Base-by-base conservation (phyloP, 1,140 invertebrate genomes). In the Rhynchophorus ferrugineus region DNA sequence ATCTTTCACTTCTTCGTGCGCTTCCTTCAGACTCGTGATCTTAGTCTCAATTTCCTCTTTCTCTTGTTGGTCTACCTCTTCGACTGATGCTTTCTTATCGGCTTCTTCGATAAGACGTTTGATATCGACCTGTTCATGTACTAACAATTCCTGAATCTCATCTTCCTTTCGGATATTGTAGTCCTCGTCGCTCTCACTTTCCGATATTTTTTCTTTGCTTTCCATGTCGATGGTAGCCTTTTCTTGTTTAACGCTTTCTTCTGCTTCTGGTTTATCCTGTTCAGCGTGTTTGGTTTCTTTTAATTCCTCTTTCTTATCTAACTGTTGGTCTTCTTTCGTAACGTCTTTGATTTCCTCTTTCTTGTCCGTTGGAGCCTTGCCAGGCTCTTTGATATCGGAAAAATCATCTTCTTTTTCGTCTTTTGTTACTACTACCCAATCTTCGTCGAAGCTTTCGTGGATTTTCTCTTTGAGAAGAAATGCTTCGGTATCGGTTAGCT, bases 41-140 rank as follows among this genome's bases (percentile, higher is more conserved):
- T 48, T 53, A 5, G 45, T 33, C 33, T 16, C 17, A 43, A 36
- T 20, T 2, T 20, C 34, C 2, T 14, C 38, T 45, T 54, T 22
- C 37, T 50, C 44, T 37, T 22, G 20, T 33, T 7, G 3, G 3
- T 17, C n/a, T 37, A 22, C 22, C 1, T 41, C 21, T 54, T 43
- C 49, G 22, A 16, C 36, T 13, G 34, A 24, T 8, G 9, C 29
- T 38, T 56, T 44, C 41, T 44, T 29, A 20, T 49, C 54, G 33
- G 41, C 50, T 19, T 58, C 46, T 34, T 54, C 43, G 9, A 49
- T 56, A 1, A 50, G 29, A 20, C 42, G 29, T 37, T 46, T 45
- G 22, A 51, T 46, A 16, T 45, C 50, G 56, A 60, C 34, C 37
- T 50, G 41, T 50, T 54, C 54, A 42, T 60, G 48, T 46, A 63